A percentile compares a stretch with the other conserved stretches of the same genome.
These are phyloP conservation scores for Emydoidea blandingii DNA, from an alignment of 2,797 vertebrate species.

Conservation along the genomic window DNA sequence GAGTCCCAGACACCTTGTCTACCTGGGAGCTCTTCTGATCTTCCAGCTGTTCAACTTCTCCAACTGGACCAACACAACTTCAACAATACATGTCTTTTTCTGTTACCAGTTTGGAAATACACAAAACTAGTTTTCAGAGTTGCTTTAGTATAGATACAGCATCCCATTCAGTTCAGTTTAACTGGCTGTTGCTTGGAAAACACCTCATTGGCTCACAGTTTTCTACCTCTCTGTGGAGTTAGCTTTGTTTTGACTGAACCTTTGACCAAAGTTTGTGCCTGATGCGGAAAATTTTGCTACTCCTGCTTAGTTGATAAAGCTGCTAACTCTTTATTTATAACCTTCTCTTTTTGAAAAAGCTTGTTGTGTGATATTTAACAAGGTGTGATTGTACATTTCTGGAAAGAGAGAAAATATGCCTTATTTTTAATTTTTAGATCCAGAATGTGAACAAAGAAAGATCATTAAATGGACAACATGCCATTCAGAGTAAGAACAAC, in stretches of 20 bases:
- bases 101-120: background rate
- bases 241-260: background rate
- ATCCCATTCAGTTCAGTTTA: background rate
- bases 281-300: background rate
- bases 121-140: background rate
- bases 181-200: background rate
- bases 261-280: background rate
- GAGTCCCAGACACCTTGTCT: too few species aligned
- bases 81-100: background rate
- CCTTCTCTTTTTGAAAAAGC: slow-evolving; percentile 28
- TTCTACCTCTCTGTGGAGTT: background rate
- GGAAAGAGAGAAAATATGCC: background rate
- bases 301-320: background rate
- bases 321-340: background rate
- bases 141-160: background rate
- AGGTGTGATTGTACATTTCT: background rate
- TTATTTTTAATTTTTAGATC: slow-evolving; percentile 71
- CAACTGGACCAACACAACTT: background rate
- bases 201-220: background rate
- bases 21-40: too few species aligned
- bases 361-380: slow-evolving; percentile 47
- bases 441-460: slow-evolving; percentile 58
- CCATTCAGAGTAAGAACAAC: slow-evolving; percentile 71
- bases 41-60: too few species aligned
- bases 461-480: slow-evolving; percentile 34